Base-by-base conservation (phyloP, 2,113 vertebrate genomes). In the Vidua macroura region DNA sequence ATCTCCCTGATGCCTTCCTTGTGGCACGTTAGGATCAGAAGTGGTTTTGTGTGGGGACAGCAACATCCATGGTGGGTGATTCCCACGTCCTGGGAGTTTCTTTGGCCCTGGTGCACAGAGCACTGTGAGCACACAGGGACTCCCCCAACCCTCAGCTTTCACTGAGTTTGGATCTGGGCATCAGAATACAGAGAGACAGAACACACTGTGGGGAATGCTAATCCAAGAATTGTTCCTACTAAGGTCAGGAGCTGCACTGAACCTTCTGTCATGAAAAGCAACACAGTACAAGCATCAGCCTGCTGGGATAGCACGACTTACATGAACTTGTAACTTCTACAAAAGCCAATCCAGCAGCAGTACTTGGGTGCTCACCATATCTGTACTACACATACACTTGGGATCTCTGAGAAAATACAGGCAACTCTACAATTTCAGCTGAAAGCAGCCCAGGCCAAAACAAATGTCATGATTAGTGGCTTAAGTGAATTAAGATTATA, bases 401-500 rank as follows among this genome's bases (percentile, higher is more conserved):
- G 79, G 41, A 73, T 17, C 63, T 56, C n/a, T 10, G 37, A 85
- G 63, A 83, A 88, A 70, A 86, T 9, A 86, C 74, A 74, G 51
- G 35, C 73, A 91, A 17, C 59, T 74, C 89, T 11, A 44, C n/a
- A 7, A 73, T 83, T 70, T 39, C 81, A 78, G 33, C 0, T 70
- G 68, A 91, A 92, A 88, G 13, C 39, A 83, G 79, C 28, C 76
- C 59, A 83, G 58, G 25, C 31, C 79, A 90, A 69, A 90, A 69
- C 2, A 3, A 91, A 31, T 49, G 39, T 21, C 59, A 66, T 31
- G 53, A 79, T 43, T 58, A 86, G 75, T 67, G 76, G 20, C 15
- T 95, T 73, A 86, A 72, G 48, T 66, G 55, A 96, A 66, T 93
- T 73, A 94, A 79, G 87, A 93, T 72, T 73, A 87, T 15, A 76